Percentiles rank a stretch among this genome's conserved stretches.
phyloP scores from a whole-genome alignment of 2,888 invertebrate species.

The Melanchra persicariae region DNA sequence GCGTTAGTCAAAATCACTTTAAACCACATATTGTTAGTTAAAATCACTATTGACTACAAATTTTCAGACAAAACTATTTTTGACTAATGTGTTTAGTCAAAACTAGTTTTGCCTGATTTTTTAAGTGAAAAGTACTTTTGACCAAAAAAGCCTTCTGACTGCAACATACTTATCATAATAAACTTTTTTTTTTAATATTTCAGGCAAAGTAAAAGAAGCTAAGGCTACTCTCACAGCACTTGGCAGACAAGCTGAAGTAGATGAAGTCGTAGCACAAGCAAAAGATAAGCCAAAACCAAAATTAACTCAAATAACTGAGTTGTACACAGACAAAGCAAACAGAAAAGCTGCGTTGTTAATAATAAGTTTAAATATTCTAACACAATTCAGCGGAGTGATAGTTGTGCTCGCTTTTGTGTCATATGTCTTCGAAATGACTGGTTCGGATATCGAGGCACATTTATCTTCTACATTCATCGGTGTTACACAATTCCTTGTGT shows the following conservation, averaged over 20 bases:
- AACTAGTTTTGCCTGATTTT: too few relatives aligned
- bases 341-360: conserved; percentile 73
- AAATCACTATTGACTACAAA: too few relatives aligned
- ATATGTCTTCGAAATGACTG: conserved; percentile 74
- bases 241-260: conserved; percentile 72
- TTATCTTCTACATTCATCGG: conserved; percentile 77
- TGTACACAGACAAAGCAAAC: conserved; percentile 72
- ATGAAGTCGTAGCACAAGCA: conserved; percentile 63
- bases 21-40: too few relatives aligned
- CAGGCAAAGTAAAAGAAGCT: conserved; percentile 66
- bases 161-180: too few relatives aligned
- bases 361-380: conserved; percentile 68
- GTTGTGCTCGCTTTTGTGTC: conserved; percentile 72
- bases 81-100: too few relatives aligned
- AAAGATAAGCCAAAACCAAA: conserved; percentile 38
- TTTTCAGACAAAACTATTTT: too few relatives aligned
- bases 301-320: conserved; percentile 67
- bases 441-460: conserved; percentile 70
- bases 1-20: too few relatives aligned
- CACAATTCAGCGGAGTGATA: conserved; percentile 74
- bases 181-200: conserved; percentile 46
- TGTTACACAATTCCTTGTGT: conserved; percentile 70
- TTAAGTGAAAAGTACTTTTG: too few relatives aligned
- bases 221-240: conserved; percentile 61
- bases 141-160: too few relatives aligned